Base-by-base conservation (phyloP, 2,888 invertebrate genomes). In the Polylopha cassiicola region DNA sequence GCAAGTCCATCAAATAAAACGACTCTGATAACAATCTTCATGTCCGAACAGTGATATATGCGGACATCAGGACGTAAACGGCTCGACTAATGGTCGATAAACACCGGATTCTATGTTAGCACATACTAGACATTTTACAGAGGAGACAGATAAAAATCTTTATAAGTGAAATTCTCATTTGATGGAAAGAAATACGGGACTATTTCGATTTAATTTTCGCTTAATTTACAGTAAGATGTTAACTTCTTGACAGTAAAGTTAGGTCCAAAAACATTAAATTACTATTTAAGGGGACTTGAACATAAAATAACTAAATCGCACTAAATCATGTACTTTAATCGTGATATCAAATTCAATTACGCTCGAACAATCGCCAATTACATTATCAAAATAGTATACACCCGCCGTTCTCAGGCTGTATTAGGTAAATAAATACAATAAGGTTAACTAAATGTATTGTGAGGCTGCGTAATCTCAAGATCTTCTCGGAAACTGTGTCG, bases 401-500 rank as follows among this genome's bases (percentile, higher is more conserved):
- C 60, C 47, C 33, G 43, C 58, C 61, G 58, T 67, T 69, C 64
- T 61, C 67, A 61, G 56, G 56, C 69, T 68, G 54, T 65, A 61
- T 70, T 69, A 61, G 70, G 72, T 63, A 69, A 73, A 70, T 68
- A 67, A 61, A 60, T 53, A 54, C 50, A 52, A 48, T 52, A 46
- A 43, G 38, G 31, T 38, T 44, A 46, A 46, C 44, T 43, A 38
- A 29, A 51, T 58, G 58, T 59, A 57, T 58, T 58, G 54, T 58
- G 58, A 53, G 48, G 58, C 48, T 48, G 58, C 50, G 52, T 71
- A 73, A 76, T 78, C 73, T 70, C 48, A 48, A 64, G 64, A 78
- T 76, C 74, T 75, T 72, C 73, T 65, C 58, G 62, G 70, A 61
- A 70, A 69, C 68, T 60, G 51, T 72, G 74, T 73, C 71, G 69